Percentiles rank a stretch among this genome's conserved stretches.
Evolutionary conservation across 2,797 vertebrate genomes (phyloP).

Genomic region (Enteromius paludinosus): DNA sequence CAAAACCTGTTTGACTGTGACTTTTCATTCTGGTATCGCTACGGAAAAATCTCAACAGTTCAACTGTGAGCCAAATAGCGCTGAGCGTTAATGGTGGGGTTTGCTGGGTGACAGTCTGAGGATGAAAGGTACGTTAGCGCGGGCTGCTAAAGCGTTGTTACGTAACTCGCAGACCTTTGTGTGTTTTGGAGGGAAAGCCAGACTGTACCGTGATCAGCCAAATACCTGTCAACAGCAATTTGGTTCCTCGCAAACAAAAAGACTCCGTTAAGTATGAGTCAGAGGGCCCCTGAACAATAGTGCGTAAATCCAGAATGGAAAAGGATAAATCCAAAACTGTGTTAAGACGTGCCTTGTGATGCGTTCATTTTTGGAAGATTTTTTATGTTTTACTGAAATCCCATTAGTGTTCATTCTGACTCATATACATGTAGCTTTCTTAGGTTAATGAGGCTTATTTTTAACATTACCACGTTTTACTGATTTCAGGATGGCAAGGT

Average conservation of each 20-base stretch:
- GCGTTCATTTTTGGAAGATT: conserved; percentile 56
- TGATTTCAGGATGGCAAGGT: conserved; percentile 32
- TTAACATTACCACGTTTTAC: conserved; percentile 8
- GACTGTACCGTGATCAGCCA: conserved; percentile 54
- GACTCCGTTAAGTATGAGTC: conserved; percentile 39
- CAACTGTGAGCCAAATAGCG: conserved; percentile 30
- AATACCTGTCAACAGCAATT: conserved; percentile 61
- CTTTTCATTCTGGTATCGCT: conserved; percentile 23
- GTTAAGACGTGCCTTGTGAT: conserved; percentile 41
- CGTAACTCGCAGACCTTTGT: conserved; percentile 38
- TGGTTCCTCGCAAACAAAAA: conserved; percentile 47
- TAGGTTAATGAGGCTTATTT: conserved; percentile 64
- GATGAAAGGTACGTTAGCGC: conserved; percentile 27
- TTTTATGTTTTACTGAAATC: conserved; percentile 63
- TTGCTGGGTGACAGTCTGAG: conserved; percentile 33
- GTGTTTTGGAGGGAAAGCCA: conserved; percentile 44
- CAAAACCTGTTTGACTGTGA: conserved; percentile 46
- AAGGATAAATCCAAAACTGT: conserved; percentile 19
- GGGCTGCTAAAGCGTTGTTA: conserved; percentile 26
- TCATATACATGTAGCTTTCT: conserved; percentile 60
- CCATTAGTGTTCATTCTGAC: conserved; percentile 63
- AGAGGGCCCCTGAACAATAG: conserved; percentile 38
- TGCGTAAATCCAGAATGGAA: conserved; percentile 42
- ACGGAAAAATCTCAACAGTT: conserved; percentile 46
- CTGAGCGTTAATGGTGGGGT: conserved; percentile 27